These are phyloP conservation scores for Agrotis clavis DNA, from an alignment of 2,888 invertebrate genomes.

Conservation along the genomic window DNA sequence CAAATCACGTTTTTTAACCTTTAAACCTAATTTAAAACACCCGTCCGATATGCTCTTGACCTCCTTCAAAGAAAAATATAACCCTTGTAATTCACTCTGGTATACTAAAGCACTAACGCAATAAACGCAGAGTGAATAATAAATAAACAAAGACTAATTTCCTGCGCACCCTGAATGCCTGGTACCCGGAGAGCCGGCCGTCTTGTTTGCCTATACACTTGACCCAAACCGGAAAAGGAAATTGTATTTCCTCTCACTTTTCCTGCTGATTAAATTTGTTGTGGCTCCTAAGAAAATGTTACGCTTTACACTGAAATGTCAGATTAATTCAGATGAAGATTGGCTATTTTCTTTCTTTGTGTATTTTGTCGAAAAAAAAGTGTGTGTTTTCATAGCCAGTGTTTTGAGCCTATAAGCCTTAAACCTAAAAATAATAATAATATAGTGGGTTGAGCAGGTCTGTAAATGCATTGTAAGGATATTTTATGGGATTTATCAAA, in stretches of 20 bases:
- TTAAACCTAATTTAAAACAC: not conserved
- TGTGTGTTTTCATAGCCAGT: not conserved
- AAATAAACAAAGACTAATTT: constrained; percentile 46
- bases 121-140: constrained; percentile 28
- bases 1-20: not conserved
- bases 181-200: constrained; percentile 3
- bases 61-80: not conserved
- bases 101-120: not conserved
- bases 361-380: not conserved
- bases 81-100: not conserved
- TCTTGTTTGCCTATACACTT: constrained; percentile 54
- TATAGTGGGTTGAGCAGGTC: too few species aligned
- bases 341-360: not conserved
- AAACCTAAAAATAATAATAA: too few species aligned
- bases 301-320: not conserved
- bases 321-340: constrained; percentile 3
- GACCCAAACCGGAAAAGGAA: constrained; percentile 49
- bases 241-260: constrained; percentile 53
- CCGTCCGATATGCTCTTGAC: not conserved
- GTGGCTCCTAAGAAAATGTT: constrained; percentile 33
- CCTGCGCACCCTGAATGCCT: constrained; percentile 25
- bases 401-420: not conserved
- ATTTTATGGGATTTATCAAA: too few species aligned
- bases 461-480: too few species aligned
- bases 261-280: constrained; percentile 51